Percentiles rank a stretch among this genome's conserved stretches.
Evolutionary conservation across 2,797 vertebrate genomes (phyloP).

Genomic region (Gambelia wislizenii): DNA sequence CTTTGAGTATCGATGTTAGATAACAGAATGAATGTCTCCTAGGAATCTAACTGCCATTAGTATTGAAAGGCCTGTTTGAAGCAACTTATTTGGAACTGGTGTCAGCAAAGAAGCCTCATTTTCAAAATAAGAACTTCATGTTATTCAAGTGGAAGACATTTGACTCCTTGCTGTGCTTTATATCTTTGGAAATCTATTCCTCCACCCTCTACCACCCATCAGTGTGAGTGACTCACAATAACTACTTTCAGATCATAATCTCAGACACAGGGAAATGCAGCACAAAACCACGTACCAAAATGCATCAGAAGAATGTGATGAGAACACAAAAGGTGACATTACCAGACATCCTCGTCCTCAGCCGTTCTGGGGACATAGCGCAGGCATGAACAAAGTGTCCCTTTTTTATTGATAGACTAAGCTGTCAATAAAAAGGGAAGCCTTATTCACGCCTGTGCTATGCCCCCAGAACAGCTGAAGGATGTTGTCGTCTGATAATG

Average conservation of each 20-base stretch:
- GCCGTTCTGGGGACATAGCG: no score
- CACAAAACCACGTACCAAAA: no score
- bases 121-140: background rate
- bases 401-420: no score
- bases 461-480: no score
- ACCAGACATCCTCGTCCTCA: no score
- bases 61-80: background rate
- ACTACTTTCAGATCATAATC: background rate
- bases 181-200: background rate
- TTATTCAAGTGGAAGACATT: background rate
- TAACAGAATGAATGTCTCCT: background rate
- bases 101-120: background rate
- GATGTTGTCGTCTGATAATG: no score
- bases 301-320: no score
- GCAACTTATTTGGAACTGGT: background rate
- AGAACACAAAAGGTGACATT: no score
- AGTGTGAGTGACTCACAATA: background rate
- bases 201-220: background rate
- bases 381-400: no score
- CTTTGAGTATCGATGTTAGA: background rate
- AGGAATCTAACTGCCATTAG: background rate
- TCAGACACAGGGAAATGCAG: no score
- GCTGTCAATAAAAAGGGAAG: no score
- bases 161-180: background rate
- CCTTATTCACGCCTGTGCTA: no score